Evolutionary conservation across 37 sponge, comb jelly and placozoan genomes (phyloP).

Genomic region (Hexactinellida sp.): DNA sequence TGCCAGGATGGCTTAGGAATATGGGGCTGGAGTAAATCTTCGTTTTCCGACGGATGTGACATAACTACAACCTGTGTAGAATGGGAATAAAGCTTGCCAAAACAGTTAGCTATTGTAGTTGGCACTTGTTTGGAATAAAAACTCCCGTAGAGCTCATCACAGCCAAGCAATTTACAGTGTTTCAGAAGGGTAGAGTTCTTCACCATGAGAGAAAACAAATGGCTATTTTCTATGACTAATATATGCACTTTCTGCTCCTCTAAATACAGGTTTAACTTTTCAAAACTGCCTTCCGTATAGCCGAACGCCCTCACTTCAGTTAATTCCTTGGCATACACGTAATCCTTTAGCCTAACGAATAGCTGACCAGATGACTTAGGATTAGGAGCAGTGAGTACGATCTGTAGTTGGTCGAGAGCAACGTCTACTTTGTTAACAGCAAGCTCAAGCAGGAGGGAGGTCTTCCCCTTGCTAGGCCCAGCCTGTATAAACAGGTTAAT

Average conservation of each 20-base stretch:
- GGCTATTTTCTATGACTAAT: not conserved
- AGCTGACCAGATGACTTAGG: not conserved
- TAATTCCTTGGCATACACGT: not conserved
- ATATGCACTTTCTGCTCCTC: not conserved
- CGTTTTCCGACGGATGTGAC: not conserved
- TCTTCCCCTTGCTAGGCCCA: not conserved
- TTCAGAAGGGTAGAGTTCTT: not conserved
- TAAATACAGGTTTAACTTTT: not conserved
- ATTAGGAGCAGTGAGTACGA: not conserved
- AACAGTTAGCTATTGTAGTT: not conserved
- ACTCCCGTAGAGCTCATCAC: not conserved
- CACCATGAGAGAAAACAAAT: not conserved
- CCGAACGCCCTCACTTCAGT: not conserved
- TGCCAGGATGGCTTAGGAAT: not conserved
- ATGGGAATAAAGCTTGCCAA: not conserved
- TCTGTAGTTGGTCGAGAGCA: not conserved
- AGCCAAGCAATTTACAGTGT: not conserved
- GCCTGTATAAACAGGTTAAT: not conserved
- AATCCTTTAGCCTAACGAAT: not conserved
- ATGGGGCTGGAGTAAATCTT: not conserved
- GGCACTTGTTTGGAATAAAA: constrained; percentile 1
- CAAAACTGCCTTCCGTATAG: not conserved
- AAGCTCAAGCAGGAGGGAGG: not conserved
- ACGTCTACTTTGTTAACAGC: not conserved
- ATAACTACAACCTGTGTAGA: not conserved